These are phyloP conservation scores for Toxotes jaculatrix DNA, from an alignment of 2,113 vertebrate genomes.

Conservation along the genomic window DNA sequence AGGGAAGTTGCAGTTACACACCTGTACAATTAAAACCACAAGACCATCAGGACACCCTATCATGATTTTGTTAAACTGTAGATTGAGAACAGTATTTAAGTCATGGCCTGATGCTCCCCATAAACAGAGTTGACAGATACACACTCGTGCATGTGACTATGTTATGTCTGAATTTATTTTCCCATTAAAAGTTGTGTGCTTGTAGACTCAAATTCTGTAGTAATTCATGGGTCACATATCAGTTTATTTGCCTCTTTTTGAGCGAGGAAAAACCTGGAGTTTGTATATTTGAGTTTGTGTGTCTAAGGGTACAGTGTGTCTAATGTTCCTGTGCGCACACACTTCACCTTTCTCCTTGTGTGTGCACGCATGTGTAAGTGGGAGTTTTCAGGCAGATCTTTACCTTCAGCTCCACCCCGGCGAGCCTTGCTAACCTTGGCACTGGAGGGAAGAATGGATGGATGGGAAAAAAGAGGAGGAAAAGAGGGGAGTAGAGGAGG, in stretches of 20 bases:
- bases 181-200: neutral
- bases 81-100: neutral
- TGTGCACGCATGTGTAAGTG: constrained; percentile 13
- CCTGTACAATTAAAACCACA: too few relatives aligned
- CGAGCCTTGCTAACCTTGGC: constrained; percentile 75
- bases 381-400: constrained; percentile 61
- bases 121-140: neutral
- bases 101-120: neutral
- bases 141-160: neutral
- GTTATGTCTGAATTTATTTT: neutral
- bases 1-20: too few relatives aligned
- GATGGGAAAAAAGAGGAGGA: constrained; percentile 41
- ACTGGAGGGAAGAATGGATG: constrained; percentile 43
- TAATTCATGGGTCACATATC: neutral
- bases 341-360: constrained; percentile 34
- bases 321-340: constrained; percentile 3
- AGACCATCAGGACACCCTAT: too few relatives aligned
- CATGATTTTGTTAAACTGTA: neutral
- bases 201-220: neutral
- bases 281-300: constrained; percentile 16
- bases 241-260: neutral
- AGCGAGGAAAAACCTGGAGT: constrained; percentile 1
- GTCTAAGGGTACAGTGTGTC: neutral
- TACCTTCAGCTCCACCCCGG: constrained; percentile 53
- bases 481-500: constrained; percentile 33